These are phyloP conservation scores for Tenthredo notha DNA, from an alignment of 2,888 invertebrate genomes.

Conservation along the genomic window DNA sequence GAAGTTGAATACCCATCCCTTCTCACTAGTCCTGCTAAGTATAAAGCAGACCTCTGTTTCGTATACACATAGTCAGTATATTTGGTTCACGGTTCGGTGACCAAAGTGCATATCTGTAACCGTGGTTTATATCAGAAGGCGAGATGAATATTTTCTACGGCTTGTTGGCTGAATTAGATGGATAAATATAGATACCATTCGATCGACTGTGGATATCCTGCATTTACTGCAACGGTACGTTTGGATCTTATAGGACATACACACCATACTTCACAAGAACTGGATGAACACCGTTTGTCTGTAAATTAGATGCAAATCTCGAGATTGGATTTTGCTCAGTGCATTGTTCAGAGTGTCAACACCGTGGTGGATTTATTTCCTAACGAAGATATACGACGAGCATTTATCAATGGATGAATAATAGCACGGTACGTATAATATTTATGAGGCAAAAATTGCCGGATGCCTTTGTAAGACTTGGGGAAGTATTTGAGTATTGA, in stretches of 20 bases:
- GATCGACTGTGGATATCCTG: conserved; percentile 5
- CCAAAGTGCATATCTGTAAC: background rate
- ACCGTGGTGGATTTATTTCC: background rate
- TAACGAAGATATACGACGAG: conserved; percentile 3
- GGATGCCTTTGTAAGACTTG: background rate
- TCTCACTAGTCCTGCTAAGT: background rate
- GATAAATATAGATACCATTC: background rate
- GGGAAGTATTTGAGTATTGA: background rate
- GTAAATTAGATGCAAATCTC: conserved; percentile 41
- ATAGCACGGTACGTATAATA: background rate
- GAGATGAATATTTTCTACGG: background rate
- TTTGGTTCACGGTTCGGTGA: background rate
- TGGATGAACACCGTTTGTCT: background rate
- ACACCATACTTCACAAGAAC: background rate
- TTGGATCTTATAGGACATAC: background rate
- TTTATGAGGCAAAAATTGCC: background rate
- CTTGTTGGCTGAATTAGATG: background rate
- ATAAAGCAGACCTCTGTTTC: background rate
- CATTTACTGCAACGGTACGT: background rate
- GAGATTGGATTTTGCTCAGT: conserved; percentile 2
- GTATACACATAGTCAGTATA: background rate
- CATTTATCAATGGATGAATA: conserved; percentile 18
- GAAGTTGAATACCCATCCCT: background rate
- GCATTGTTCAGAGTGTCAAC: conserved; percentile 10
- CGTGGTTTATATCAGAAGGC: background rate